Evolutionary conservation across 2,113 vertebrate species (phyloP).

Genomic region (Phalacrocorax brasilianus): DNA sequence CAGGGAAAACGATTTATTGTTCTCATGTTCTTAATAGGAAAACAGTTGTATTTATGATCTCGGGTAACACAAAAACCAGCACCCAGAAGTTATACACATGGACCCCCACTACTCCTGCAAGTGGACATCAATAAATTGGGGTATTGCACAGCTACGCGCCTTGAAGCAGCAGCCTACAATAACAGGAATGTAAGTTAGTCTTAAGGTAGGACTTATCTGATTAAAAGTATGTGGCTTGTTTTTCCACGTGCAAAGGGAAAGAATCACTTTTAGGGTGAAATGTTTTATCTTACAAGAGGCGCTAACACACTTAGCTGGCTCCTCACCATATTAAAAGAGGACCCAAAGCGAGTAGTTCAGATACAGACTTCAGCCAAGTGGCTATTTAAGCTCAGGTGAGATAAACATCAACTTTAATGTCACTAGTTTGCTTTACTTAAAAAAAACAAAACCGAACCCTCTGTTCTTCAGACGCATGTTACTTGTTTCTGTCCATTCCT

Average conservation of each 20-base stretch:
- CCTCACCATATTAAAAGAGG: background rate
- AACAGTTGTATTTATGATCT: background rate
- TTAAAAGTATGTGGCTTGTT: background rate
- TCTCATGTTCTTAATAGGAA: background rate
- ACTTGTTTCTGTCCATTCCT: background rate
- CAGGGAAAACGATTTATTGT: background rate
- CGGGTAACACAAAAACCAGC: background rate
- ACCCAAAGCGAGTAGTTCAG: background rate
- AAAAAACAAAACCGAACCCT: background rate
- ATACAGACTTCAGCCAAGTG: background rate
- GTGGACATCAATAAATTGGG: background rate
- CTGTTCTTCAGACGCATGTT: background rate
- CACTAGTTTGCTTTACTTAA: background rate
- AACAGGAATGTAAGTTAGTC: background rate
- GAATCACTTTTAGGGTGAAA: background rate
- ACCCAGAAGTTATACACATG: background rate
- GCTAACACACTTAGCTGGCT: no score
- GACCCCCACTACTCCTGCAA: background rate
- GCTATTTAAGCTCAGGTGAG: background rate
- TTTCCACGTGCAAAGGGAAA: background rate
- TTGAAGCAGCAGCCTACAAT: background rate
- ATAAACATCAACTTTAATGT: background rate
- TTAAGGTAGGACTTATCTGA: background rate
- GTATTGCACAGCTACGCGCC: background rate
- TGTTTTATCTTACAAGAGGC: background rate